Evolutionary conservation across 2,113 vertebrate species (phyloP), one percentile per base, ranked within the genome.

Genomic region (Andinoacara biseriatus): DNA sequence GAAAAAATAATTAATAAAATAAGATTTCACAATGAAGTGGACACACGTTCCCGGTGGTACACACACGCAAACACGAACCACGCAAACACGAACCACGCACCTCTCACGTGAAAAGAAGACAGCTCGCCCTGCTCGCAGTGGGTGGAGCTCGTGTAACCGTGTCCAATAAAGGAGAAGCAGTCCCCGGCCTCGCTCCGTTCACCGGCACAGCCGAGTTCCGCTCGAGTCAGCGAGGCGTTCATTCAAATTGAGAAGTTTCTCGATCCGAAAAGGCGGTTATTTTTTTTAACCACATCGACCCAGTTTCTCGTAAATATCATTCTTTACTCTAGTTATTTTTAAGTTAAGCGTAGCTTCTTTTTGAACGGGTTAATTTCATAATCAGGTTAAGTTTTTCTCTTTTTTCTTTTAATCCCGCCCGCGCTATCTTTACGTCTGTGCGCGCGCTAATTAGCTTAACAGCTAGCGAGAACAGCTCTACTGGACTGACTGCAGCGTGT

Each of bases 371-470:
- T 26, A 43, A 49, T 83, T 83, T 81, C 24, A 52, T 10, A 52
- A 72, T 78, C 14, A 0, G 11, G 58, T 52, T n/a, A 18, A 10
- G 26, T 75, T 76, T 76, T 52, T 33, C 24, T 31, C 31, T 9
- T 58, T 31, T 60, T 11, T 59, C 33, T 26, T 18, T 87, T 84
- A 74, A 38, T 90, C 91, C 90, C 94, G 94, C 94, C 89, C 93
- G 90, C 94, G 92, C 91, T 84, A 77, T 81, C 33, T 46, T 61
- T 63, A 29, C 58, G 40, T 60, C 54, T 38, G 52, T 35, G 85
- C 75, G 83, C 87, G 92, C 89, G 88, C 62, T 88, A 84, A 85
- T 92, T 92, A 93, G 90, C 90, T 92, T 88, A 90, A 20, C 7
- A 61, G 88, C 67, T 89, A 82, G 35, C 75, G 24, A 15, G 40